Evolutionary conservation across 2,888 invertebrate genomes (phyloP).

Genomic region (Branchellion lobata): DNA sequence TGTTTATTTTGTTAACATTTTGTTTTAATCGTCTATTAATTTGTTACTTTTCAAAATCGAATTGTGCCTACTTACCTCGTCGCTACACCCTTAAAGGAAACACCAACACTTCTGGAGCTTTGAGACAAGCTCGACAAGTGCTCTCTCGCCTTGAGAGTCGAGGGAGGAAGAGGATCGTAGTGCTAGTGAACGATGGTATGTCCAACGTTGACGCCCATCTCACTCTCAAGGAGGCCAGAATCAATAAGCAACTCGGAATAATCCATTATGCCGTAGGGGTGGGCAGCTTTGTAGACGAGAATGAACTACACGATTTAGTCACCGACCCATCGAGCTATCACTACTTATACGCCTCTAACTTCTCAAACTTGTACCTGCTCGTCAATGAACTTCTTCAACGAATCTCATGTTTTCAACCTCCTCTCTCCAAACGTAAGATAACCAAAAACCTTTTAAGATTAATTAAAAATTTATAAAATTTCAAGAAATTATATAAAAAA

Average conservation of each 20-base stretch:
- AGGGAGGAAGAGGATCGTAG: slow-evolving; percentile 16
- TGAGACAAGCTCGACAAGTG: slow-evolving; percentile 24
- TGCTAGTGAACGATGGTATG: slow-evolving; percentile 44
- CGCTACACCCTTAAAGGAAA: no score
- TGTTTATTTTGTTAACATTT: no score
- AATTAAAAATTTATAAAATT: no score
- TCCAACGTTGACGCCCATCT: slow-evolving; percentile 40
- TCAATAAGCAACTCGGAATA: slow-evolving; percentile 26
- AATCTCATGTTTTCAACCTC: slow-evolving; percentile 25
- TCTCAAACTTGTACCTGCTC: slow-evolving; percentile 19
- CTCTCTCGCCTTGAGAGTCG: no score
- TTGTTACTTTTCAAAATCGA: no score
- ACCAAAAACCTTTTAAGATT: no score
- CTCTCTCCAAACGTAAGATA: slow-evolving; percentile 26
- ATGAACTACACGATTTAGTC: slow-evolving; percentile 39
- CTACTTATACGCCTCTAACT: slow-evolving; percentile 34
- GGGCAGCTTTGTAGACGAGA: slow-evolving; percentile 10
- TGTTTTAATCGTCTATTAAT: no score
- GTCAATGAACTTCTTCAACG: slow-evolving; percentile 39
- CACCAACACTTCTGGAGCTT: slow-evolving; percentile 44
- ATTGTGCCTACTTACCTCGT: no score
- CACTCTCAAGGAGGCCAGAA: slow-evolving; percentile 42
- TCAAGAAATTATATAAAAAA: no score
- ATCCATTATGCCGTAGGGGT: slow-evolving; percentile 32
- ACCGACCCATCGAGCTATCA: slow-evolving; percentile 31